Evolutionary conservation across 2,113 vertebrate species (phyloP).

Genomic region (Agapornis roseicollis): DNA sequence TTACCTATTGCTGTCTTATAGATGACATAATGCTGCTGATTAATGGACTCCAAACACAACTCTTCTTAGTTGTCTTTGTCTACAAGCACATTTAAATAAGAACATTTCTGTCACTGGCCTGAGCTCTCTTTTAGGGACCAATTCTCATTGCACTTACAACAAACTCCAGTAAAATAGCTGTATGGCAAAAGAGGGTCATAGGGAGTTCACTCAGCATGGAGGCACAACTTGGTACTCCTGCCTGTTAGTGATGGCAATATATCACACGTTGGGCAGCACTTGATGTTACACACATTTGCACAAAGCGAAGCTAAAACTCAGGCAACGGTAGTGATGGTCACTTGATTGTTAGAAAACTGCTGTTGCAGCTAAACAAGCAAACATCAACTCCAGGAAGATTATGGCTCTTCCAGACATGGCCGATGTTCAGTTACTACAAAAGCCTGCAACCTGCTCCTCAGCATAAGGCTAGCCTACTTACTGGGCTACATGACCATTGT

Average conservation of each 20-base stretch:
- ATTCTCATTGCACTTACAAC: not conserved
- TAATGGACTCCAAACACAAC: not conserved
- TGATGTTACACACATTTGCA: not conserved
- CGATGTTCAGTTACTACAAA: not conserved
- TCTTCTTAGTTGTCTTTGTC: not conserved
- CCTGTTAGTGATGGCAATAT: not conserved
- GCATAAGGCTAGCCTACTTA: not conserved
- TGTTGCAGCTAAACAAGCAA: not conserved
- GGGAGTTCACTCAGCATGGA: not conserved
- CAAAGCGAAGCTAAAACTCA: not conserved
- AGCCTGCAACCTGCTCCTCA: not conserved
- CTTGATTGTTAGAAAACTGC: not conserved
- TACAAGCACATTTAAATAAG: not conserved
- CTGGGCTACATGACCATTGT: rapidly evolving
- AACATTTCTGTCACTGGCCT: not conserved
- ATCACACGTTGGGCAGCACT: rapidly evolving
- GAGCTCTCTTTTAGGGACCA: not conserved
- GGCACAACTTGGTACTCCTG: not conserved
- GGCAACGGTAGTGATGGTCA: rapidly evolving
- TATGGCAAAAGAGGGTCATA: not conserved
- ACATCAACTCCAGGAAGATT: not conserved
- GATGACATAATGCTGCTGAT: slow-evolving; percentile 24
- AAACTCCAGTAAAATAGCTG: not conserved
- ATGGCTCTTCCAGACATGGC: not conserved
- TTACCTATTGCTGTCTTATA: not conserved